phyloP scores from a whole-genome alignment of 2,113 vertebrate species.

The Psilopogon haemacephalus region DNA sequence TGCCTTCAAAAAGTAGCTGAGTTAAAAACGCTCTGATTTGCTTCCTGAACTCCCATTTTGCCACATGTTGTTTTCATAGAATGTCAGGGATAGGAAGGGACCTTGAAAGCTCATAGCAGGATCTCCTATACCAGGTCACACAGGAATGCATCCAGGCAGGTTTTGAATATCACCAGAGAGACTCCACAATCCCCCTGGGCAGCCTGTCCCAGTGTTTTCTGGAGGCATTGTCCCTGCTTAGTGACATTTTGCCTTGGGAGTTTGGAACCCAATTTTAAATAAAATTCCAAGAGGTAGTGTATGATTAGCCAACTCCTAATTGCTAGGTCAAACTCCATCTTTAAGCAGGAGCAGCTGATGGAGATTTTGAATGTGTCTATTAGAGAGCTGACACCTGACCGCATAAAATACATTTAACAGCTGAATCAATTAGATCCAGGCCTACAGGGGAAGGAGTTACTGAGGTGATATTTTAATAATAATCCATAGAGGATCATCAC shows the following conservation, averaged over 20 bases:
- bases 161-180: too few species aligned
- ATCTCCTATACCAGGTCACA: too few species aligned
- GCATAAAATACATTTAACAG: background rate
- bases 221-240: background rate
- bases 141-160: too few species aligned
- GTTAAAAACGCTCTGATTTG: background rate
- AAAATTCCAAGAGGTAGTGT: background rate
- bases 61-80: background rate
- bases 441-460: background rate
- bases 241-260: background rate
- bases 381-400: background rate
- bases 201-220: background rate
- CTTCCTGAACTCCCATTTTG: background rate
- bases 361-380: background rate
- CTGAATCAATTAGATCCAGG: background rate
- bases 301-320: background rate
- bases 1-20: background rate
- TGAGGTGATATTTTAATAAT: background rate
- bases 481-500: background rate
- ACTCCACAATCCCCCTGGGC: too few species aligned
- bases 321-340: background rate
- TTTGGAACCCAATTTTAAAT: background rate
- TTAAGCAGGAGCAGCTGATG: background rate
- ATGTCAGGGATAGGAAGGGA: too few species aligned
- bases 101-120: too few species aligned